A percentile compares a stretch with the other conserved stretches of the same genome.
phyloP scores from a whole-genome alignment of 1,140 invertebrate species.

The Leguminivora glycinivorella region DNA sequence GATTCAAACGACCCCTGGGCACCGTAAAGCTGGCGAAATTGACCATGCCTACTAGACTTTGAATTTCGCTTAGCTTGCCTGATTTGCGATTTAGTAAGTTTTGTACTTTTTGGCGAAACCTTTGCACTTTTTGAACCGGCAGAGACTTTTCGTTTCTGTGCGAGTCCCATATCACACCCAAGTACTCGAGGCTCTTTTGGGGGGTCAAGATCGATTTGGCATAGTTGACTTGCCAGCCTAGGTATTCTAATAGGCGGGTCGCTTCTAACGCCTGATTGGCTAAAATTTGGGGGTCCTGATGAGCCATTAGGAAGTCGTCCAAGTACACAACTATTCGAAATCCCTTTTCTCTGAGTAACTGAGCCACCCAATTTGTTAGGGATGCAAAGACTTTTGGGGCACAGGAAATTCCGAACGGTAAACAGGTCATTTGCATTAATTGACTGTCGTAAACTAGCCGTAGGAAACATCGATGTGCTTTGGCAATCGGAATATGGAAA shows the following conservation, averaged over 20 bases:
- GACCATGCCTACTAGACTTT: conserved; percentile 30
- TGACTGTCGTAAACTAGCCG: conserved; percentile 40
- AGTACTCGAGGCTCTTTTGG: conserved; percentile 13
- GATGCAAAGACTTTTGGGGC: conserved; percentile 38
- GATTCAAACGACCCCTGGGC: conserved; percentile 65
- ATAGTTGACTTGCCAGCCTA: conserved; percentile 33
- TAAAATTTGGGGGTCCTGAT: conserved; percentile 36
- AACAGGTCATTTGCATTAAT: conserved; percentile 41
- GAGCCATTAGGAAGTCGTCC: conserved; percentile 49
- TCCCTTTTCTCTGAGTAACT: conserved; percentile 39
- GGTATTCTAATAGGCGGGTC: conserved; percentile 22
- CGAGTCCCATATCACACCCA: conserved; percentile 33
- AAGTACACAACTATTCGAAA: conserved; percentile 43
- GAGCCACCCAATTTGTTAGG: conserved; percentile 43
- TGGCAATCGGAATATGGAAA: conserved; percentile 44
- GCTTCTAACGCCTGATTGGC: conserved; percentile 30
- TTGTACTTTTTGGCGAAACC: not conserved
- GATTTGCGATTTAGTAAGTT: not conserved
- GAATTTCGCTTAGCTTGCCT: conserved; percentile 29
- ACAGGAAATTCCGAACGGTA: conserved; percentile 42
- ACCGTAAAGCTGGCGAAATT: conserved; percentile 77
- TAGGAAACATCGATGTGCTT: conserved; percentile 39
- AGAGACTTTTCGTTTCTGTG: conserved; percentile 22
- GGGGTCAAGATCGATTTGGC: conserved; percentile 31
- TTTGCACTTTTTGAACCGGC: conserved; percentile 14